Evolutionary conservation across 2,113 vertebrate species (phyloP), one percentile per base, ranked within the genome.

Genomic region (Arvicanthis niloticus): DNA sequence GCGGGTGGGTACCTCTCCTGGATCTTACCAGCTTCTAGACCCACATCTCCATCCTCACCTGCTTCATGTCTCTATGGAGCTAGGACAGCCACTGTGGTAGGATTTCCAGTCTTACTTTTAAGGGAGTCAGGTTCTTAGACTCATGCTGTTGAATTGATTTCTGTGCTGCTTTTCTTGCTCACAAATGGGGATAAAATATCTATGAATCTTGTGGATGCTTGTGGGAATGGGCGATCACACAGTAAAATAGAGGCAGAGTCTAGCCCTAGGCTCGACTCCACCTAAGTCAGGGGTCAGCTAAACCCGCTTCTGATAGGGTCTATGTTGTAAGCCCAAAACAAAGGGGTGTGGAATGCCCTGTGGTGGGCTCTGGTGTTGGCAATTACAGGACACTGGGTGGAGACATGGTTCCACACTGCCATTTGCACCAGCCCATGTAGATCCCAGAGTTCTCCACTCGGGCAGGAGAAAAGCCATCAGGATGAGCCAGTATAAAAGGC

Each of bases 181-280:
- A 73, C 78, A 67, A 70, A 87, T n/a, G 15, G n/a, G 78, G 51
- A 24, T 17, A 34, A 62, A 73, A 56, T 53, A 42, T 34, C 68
- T 24, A 0, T 19, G 42, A 7, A 58, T 6, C 7, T 75, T 42
- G 1, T 2, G 51, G 45, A 40, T 82, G 0, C 0, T 34, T 85
- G 16, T 24, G 6, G 60, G 76, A n/a, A 19, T 24, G 16, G 26
- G 29, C 62, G 48, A 76, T 34, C 40, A 45, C 86, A 45, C 26
- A 62, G 29, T 31, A 4, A 76, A 88, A 77, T 7, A 68, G 82
- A 94, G 51, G 62, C 29, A 8, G 26, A 80, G 72, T 75, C 78
- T 29, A 24, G 29, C 0, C 13, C 60, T 13, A 76, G 13, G n/a
- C 65, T 37, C 1, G 4, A 37, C 31, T 31, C 3, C 10, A 53